Evolutionary conservation across 2,113 vertebrate genomes (phyloP).

Genomic region (Propithecus coquereli): DNA sequence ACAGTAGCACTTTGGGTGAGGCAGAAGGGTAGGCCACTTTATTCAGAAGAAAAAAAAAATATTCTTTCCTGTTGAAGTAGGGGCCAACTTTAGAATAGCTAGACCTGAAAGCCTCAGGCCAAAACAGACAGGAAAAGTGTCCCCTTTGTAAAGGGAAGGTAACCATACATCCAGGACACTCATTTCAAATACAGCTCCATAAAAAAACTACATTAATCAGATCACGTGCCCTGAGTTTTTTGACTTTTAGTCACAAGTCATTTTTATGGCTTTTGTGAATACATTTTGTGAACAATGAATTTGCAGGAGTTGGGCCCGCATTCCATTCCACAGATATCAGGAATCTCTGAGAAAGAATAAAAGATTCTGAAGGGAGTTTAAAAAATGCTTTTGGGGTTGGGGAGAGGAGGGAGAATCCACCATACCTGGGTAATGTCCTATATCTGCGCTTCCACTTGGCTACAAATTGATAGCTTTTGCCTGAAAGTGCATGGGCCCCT

Average conservation of each 20-base stretch:
- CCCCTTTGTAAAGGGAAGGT: neutral
- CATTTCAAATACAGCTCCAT: neutral
- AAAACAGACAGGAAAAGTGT: neutral
- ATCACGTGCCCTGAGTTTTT: neutral
- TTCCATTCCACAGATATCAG: neutral
- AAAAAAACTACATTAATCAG: neutral
- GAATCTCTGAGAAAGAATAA: neutral
- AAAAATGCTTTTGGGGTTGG: neutral
- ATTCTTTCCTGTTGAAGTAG: neutral
- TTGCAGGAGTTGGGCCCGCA: neutral
- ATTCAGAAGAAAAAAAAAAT: neutral
- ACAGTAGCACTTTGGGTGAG: neutral
- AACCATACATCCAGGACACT: neutral
- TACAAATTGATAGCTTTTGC: neutral
- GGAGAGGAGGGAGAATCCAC: fast-evolving
- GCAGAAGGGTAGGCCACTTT: neutral
- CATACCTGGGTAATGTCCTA: fast-evolving
- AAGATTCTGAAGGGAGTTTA: neutral
- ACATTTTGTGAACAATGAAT: neutral
- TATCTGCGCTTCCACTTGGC: too few species aligned
- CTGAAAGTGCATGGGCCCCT: neutral
- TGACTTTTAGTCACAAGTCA: neutral
- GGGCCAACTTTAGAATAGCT: neutral
- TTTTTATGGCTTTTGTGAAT: neutral
- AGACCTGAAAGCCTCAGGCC: neutral